Evolutionary conservation across 2,888 invertebrate species (phyloP).

Genomic region (Strigamia maritima): DNA sequence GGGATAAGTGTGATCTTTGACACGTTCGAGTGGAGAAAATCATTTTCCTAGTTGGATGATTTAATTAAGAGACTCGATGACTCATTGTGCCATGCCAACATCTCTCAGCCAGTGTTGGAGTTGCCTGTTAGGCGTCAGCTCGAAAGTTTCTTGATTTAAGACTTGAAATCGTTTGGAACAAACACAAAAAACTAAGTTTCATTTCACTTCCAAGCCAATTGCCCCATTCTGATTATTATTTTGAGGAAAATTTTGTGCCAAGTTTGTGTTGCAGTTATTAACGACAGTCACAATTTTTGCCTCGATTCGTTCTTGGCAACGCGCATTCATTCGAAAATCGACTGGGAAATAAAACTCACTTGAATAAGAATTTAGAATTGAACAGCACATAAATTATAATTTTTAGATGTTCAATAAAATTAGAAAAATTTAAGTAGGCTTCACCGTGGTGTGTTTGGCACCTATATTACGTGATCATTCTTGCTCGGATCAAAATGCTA

Average conservation of each 20-base stretch:
- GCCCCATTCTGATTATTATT: not conserved
- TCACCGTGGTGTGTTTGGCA: too few relatives aligned
- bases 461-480: too few relatives aligned
- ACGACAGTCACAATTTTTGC: not conserved
- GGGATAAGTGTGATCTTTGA: not conserved
- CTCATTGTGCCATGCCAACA: constrained; percentile 18
- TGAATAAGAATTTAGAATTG: too few relatives aligned
- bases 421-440: too few relatives aligned
- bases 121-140: not conserved
- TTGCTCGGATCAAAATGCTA: too few relatives aligned
- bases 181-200: not conserved
- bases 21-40: constrained; percentile 27
- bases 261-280: not conserved
- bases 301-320: not conserved
- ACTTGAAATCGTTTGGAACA: not conserved
- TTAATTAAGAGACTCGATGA: constrained; percentile 27
- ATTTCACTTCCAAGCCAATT: not conserved
- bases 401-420: too few relatives aligned
- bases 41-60: constrained; percentile 24
- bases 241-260: not conserved
- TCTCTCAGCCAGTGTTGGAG: not conserved
- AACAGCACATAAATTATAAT: too few relatives aligned
- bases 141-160: constrained; percentile 16
- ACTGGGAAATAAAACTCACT: too few relatives aligned
- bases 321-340: not conserved